Base-by-base conservation (phyloP, 2,888 invertebrate genomes). In the Polydrusus tereticollis region DNA sequence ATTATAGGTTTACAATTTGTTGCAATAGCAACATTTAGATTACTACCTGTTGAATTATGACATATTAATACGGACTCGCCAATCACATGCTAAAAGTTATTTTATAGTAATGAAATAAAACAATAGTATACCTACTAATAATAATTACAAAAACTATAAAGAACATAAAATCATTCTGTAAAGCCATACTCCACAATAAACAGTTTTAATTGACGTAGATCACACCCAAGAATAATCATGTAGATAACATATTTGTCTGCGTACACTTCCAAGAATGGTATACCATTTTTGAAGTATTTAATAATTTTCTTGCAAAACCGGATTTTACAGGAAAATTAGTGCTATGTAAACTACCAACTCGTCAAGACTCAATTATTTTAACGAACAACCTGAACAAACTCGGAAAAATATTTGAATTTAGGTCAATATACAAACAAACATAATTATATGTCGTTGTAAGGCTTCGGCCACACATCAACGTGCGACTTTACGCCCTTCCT, bases 1-100 rank as follows among this genome's bases (percentile, higher is more conserved):
- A 26, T 20, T 59, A 59, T 59, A 57, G 18, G 33, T 57, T 33
- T 57, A 36, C 57, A 57, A 18, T 18, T 57, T 57, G 12, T 18
- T 57, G 18, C 33, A 57, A 33, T 45, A 12, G 18, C 18, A 43
- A 43, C 7, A 18, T 43, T n/a, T 12, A 38, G 38, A 41, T 41
- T 16, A 41, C 14, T 16, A 41, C 14, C 1, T 41, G n/a, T 14
- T 55, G 29, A 55, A 55, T 55, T 55, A 55, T 14, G n/a, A 29
- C 23, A 23, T 50, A 5, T 12, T 23, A 50, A 50, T 20, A 21
- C 14, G 23, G 21, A 6, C 20, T 50, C 14, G n/a, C 2, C 50
- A 21, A 50, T n/a, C n/a, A 26, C 16, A 16, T 7, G 14, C 41
- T 16, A 16, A n/a, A n/a, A n/a, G 7, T 38, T n/a, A 2, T 8